phyloP scores from a whole-genome alignment of 2,888 invertebrate genomes.

The Callimorpha dominula region DNA sequence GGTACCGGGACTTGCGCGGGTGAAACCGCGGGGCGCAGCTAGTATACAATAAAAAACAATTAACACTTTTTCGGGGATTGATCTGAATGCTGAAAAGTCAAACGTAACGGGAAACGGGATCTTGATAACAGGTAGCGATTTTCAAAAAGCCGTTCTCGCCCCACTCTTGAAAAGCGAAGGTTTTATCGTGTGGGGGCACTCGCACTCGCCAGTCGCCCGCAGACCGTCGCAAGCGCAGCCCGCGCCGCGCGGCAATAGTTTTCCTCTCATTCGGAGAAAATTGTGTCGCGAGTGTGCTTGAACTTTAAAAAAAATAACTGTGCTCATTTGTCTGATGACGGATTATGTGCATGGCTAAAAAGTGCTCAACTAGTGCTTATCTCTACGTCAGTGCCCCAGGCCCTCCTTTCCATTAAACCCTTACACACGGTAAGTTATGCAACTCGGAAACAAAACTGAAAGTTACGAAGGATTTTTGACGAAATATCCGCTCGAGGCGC shows the following conservation, averaged over 20 bases:
- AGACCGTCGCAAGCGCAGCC: conserved; percentile 73
- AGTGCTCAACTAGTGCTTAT: conserved; percentile 74
- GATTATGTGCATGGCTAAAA: conserved; percentile 83
- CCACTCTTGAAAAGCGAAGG: conserved; percentile 81
- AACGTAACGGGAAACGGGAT: conserved; percentile 44
- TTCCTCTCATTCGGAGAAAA: conserved; percentile 76
- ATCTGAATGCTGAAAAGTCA: conserved; percentile 29
- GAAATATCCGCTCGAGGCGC: conserved; percentile 60
- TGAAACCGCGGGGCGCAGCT: too few relatives aligned
- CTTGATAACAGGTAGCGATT: conserved; percentile 52
- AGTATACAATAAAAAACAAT: too few relatives aligned
- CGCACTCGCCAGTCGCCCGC: conserved; percentile 73
- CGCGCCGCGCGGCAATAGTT: conserved; percentile 83
- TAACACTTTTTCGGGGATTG: not conserved
- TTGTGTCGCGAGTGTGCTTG: conserved; percentile 79
- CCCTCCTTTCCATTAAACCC: conserved; percentile 63
- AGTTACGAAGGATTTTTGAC: conserved; percentile 64
- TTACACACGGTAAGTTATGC: conserved; percentile 64
- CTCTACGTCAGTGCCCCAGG: conserved; percentile 76
- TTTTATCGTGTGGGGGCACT: conserved; percentile 74
- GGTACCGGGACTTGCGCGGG: too few relatives aligned
- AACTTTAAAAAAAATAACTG: conserved; percentile 41
- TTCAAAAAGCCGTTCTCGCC: conserved; percentile 62
- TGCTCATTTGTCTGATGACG: conserved; percentile 66
- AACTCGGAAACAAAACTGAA: conserved; percentile 66